Evolutionary conservation across 1,140 invertebrate species (phyloP).

Genomic region (Cotesia typhae): DNA sequence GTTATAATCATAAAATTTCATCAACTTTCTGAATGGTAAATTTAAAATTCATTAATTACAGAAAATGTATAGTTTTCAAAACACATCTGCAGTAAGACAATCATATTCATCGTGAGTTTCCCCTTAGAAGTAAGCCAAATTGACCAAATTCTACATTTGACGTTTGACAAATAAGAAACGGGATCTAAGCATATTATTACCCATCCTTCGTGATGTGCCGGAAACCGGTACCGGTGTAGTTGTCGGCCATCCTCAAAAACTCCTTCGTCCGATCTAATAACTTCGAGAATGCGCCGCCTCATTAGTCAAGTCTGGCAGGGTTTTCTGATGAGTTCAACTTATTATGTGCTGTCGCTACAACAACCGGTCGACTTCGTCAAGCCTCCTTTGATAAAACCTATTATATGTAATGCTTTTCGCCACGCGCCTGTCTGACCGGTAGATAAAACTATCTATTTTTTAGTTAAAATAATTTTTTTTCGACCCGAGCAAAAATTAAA

Average conservation of each 20-base stretch:
- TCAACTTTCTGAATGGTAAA: too few relatives aligned
- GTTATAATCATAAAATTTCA: too few relatives aligned
- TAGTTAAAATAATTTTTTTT: constrained; percentile 7
- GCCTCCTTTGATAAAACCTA: constrained; percentile 11
- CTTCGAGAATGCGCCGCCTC: constrained; percentile 65
- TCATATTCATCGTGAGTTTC: constrained; percentile 48
- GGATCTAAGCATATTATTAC: constrained; percentile 65
- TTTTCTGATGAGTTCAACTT: constrained; percentile 28
- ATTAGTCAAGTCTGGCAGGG: constrained; percentile 59
- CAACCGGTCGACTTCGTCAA: constrained; percentile 2
- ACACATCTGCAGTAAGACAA: constrained; percentile 37
- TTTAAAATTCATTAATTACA: too few relatives aligned
- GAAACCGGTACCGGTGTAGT: constrained; percentile 27
- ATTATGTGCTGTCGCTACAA: constrained; percentile 23
- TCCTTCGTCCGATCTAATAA: constrained; percentile 66
- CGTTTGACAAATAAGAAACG: constrained; percentile 68
- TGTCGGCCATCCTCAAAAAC: constrained; percentile 61
- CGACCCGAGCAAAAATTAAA: constrained; percentile 6
- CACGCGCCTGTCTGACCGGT: constrained; percentile 1
- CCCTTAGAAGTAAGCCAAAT: constrained; percentile 48
- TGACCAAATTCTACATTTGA: constrained; percentile 55
- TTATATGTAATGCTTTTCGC: constrained; percentile 12
- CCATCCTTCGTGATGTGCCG: constrained; percentile 58
- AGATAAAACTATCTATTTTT: constrained; percentile 3
- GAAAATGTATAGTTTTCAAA: too few relatives aligned